Percentiles rank a stretch among this genome's conserved stretches.
phyloP scores from a whole-genome alignment of 2,888 invertebrate species.

The Drepanosiphum platanoidis region DNA sequence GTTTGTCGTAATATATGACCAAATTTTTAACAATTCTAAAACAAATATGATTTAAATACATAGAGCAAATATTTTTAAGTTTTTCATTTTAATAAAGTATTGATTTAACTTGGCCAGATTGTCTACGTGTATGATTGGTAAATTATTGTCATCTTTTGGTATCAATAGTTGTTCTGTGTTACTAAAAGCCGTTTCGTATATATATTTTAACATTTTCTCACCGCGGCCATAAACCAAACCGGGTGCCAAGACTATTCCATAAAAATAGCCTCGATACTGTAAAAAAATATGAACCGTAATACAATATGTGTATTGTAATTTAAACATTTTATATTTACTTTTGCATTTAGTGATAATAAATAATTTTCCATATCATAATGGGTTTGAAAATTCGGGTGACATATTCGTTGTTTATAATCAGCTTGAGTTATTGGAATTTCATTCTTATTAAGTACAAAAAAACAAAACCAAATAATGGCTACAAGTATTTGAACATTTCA shows the following conservation, averaged over 20 bases:
- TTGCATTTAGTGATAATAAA: constrained; percentile 34
- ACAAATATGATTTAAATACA: background rate
- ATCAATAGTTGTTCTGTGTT: constrained; percentile 31
- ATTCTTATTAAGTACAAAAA: background rate
- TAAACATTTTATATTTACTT: background rate
- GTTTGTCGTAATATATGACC: constrained; percentile 27
- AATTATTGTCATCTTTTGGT: constrained; percentile 41
- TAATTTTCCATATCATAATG: constrained; percentile 52
- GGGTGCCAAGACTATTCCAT: constrained; percentile 42
- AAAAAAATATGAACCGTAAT: constrained; percentile 3
- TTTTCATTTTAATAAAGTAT: no score
- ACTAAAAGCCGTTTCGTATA: constrained; percentile 33
- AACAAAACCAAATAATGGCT: no score
- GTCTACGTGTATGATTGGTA: constrained; percentile 50
- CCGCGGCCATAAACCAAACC: constrained; percentile 52
- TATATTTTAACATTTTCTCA: constrained; percentile 40
- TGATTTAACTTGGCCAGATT: constrained; percentile 55
- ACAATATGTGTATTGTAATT: background rate
- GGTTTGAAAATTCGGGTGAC: constrained; percentile 47
- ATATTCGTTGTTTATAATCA: constrained; percentile 46
- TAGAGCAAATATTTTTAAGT: no score
- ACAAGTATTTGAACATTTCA: background rate
- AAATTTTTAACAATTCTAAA: constrained; percentile 58
- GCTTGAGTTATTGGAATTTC: constrained; percentile 14
- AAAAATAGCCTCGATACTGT: constrained; percentile 43